Evolutionary conservation across 2,888 invertebrate species (phyloP).

Genomic region (Phyto melanocephala): DNA sequence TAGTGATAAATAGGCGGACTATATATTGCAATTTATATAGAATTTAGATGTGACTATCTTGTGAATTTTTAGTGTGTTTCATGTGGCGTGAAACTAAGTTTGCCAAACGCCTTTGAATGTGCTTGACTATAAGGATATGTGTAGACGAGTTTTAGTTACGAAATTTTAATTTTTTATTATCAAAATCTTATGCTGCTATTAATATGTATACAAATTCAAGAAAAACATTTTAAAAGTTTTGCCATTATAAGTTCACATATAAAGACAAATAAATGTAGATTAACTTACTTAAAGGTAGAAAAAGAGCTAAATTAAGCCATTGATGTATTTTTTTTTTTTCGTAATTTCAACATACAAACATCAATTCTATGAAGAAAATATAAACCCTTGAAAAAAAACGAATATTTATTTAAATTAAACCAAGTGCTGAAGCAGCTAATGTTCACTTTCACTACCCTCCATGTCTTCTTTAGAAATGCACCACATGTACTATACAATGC

Average conservation of each 20-base stretch:
- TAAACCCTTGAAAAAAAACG: neutral
- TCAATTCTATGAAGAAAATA: neutral
- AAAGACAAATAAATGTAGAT: constrained; percentile 3
- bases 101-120: too few relatives aligned
- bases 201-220: constrained; percentile 20
- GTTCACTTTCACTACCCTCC: constrained; percentile 44
- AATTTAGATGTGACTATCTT: too few relatives aligned
- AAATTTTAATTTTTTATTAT: too few relatives aligned
- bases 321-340: neutral
- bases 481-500: neutral
- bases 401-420: constrained; percentile 21
- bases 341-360: too few relatives aligned
- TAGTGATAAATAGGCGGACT: too few relatives aligned
- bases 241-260: constrained; percentile 11
- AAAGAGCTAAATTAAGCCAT: neutral
- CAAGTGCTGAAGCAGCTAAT: constrained; percentile 54
- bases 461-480: constrained; percentile 1
- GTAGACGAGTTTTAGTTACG: too few relatives aligned
- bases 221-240: constrained; percentile 37
- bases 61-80: too few relatives aligned
- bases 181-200: neutral
- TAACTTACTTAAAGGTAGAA: neutral
- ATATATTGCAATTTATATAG: too few relatives aligned
- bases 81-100: too few relatives aligned
- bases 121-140: too few relatives aligned